Percentiles rank a stretch among this genome's conserved stretches.
phyloP scores from a whole-genome alignment of 2,797 vertebrate species.

The Acomys russatus region DNA sequence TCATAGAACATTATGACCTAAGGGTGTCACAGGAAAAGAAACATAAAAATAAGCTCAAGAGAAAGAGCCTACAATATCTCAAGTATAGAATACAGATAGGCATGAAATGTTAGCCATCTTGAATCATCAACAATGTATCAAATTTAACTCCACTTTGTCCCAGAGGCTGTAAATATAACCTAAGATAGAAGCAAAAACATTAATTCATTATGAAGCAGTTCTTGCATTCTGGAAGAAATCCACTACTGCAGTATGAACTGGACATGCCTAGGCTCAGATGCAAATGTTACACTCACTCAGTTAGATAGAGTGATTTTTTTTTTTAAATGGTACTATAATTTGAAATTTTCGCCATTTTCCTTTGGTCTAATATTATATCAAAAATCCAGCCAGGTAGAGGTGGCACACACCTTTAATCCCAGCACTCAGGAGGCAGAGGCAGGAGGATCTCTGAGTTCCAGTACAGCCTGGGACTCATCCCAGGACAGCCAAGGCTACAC shows the following conservation, averaged over 20 bases:
- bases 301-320: background rate
- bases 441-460: no score
- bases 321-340: background rate
- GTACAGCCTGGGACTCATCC: no score
- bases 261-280: background rate
- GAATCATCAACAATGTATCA: conserved; percentile 30
- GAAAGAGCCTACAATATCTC: background rate
- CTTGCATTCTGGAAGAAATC: background rate
- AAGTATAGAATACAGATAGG: background rate
- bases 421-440: no score
- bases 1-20: background rate
- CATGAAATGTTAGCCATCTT: background rate
- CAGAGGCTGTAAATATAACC: background rate
- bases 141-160: background rate
- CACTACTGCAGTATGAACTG: background rate
- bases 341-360: background rate
- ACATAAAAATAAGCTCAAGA: background rate
- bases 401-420: no score
- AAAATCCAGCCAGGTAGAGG: no score
- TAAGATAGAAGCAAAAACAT: background rate
- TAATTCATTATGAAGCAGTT: background rate
- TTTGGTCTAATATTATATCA: background rate
- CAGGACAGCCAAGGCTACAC: no score
- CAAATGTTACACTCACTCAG: background rate
- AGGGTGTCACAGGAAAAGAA: background rate